Percentiles rank a stretch among this genome's conserved stretches.
Conservation (phyloP, 2,888 invertebrate genomes). For the Aricia artaxerxes region DNA sequence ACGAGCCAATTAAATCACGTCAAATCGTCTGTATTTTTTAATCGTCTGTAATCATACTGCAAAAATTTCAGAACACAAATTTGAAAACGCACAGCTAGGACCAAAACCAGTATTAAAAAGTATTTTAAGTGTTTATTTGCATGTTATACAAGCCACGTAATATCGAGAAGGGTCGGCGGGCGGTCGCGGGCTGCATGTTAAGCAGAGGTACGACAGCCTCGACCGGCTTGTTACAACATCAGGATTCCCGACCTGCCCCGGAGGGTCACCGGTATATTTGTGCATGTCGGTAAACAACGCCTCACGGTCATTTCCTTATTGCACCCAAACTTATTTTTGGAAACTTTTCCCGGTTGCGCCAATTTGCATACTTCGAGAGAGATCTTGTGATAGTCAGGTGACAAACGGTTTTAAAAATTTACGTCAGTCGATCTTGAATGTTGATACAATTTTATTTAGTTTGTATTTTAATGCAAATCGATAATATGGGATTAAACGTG, state of each 20-base stretch:
- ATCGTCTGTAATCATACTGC: background rate
- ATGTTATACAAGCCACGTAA: constrained; percentile 54
- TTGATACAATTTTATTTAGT: background rate
- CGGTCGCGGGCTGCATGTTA: constrained; percentile 58
- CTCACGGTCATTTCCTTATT: constrained; percentile 29
- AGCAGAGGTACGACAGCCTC: constrained; percentile 71
- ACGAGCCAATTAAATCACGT: background rate
- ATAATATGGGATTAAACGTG: no score
- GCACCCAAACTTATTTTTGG: constrained; percentile 1
- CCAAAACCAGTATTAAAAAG: background rate
- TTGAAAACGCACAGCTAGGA: background rate
- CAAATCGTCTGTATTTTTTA: background rate
- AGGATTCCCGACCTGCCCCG: constrained; percentile 39
- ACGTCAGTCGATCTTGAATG: background rate
- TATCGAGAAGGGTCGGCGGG: constrained; percentile 56
- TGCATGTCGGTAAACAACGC: constrained; percentile 24
- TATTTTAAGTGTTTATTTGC: constrained; percentile 38
- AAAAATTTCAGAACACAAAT: background rate
- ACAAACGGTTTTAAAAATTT: no score
- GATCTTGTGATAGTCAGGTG: background rate
- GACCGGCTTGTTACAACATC: constrained; percentile 72
- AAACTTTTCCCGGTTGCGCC: background rate
- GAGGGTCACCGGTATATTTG: constrained; percentile 29
- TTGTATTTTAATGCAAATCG: background rate
- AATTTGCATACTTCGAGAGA: background rate